Evolutionary conservation across 2,888 invertebrate species (phyloP).

Genomic region (Eupithecia dodoneata): DNA sequence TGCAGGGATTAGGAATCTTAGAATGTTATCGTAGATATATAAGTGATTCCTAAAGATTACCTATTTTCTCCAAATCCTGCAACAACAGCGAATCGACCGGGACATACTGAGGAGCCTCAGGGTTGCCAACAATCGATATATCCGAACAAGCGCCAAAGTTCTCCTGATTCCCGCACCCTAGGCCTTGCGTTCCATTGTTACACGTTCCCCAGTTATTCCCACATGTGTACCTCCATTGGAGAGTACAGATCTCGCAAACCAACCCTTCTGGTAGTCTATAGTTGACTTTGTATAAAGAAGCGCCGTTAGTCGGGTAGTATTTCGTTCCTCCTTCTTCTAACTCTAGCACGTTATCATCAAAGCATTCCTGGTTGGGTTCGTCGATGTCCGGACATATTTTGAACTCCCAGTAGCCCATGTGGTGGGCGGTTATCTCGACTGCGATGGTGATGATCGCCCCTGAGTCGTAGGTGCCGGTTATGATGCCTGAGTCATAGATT

Average conservation of each 20-base stretch:
- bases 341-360: constrained; percentile 87
- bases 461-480: constrained; percentile 88
- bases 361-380: constrained; percentile 88
- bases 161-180: constrained; percentile 94
- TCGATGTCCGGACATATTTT: constrained; percentile 89
- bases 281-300: constrained; percentile 86
- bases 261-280: constrained; percentile 85
- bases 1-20: not conserved
- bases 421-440: constrained; percentile 92
- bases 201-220: constrained; percentile 93
- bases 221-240: constrained; percentile 94
- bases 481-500: constrained; percentile 89
- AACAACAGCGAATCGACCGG: constrained; percentile 33
- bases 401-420: constrained; percentile 93
- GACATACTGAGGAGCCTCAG: constrained; percentile 19
- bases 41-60: constrained; percentile 30
- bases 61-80: constrained; percentile 28
- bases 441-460: constrained; percentile 87
- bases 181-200: constrained; percentile 86
- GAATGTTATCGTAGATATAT: not conserved
- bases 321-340: constrained; percentile 81
- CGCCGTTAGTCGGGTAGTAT: constrained; percentile 88
- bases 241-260: constrained; percentile 90
- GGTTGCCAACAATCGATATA: constrained; percentile 82
- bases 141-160: constrained; percentile 93